phyloP scores from a whole-genome alignment of 2,888 invertebrate species.

The Perdita meconis region DNA sequence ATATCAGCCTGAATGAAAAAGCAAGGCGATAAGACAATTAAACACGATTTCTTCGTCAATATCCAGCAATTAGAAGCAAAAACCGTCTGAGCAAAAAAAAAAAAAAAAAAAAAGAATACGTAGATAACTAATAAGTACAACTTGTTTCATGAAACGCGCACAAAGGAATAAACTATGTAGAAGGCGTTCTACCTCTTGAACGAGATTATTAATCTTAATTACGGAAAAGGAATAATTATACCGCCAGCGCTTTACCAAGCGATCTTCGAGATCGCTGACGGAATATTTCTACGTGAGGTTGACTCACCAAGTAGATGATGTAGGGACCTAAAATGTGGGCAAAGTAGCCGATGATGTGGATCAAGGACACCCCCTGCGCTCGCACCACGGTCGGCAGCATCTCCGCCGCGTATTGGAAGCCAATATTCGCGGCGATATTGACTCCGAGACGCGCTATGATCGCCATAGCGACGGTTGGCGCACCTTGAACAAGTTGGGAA shows the following conservation, averaged over 20 bases:
- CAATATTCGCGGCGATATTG: constrained; percentile 95
- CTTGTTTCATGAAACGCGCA: not conserved
- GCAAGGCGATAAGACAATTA: not conserved
- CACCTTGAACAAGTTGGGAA: constrained; percentile 83
- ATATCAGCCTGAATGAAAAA: constrained; percentile 76
- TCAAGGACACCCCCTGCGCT: constrained; percentile 94
- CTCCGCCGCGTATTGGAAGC: constrained; percentile 95
- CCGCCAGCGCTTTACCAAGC: no score
- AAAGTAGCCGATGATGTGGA: constrained; percentile 95
- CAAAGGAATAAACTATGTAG: not conserved
- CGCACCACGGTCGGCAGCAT: constrained; percentile 94
- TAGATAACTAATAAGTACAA: no score
- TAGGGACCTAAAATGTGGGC: constrained; percentile 94
- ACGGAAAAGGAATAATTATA: not conserved
- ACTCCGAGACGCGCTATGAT: constrained; percentile 94
- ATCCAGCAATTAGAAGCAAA: no score
- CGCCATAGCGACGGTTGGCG: constrained; percentile 91
- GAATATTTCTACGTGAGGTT: no score
- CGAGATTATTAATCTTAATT: not conserved
- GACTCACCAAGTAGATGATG: constrained; percentile 91
- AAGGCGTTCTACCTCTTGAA: not conserved
- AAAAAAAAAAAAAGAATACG: no score
- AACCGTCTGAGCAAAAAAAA: no score
- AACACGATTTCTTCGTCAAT: no score
- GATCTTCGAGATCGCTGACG: no score